Evolutionary conservation across 1,140 invertebrate genomes (phyloP), one percentile per base, ranked within the genome.

Genomic region (Bradysia coprophila): DNA sequence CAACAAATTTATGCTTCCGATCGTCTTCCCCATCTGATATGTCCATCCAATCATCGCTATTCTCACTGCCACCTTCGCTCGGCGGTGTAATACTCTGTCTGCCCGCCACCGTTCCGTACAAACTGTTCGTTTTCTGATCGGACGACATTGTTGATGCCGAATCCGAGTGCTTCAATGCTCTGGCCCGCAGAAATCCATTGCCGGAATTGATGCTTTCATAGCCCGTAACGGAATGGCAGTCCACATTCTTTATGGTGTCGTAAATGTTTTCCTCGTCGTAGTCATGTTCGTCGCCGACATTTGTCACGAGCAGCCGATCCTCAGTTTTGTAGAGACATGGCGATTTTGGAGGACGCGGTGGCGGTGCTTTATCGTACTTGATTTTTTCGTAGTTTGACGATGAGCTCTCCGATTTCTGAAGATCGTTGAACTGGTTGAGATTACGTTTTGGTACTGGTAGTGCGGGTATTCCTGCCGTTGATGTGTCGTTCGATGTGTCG

Each of bases 21-120:
- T 41, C 13, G 16, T 18, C 24, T 57, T 66, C 70, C 42, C 66
- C 64, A 48, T 76, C 73, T 18, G 71, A 72, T 4, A 76, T 62
- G 47, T 76, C 74, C 38, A 73, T 67, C 74, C 74, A 76, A 45
- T 75, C 73, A 43, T 76, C 73, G 49, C 72, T 76, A 23, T 69
- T 64, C 45, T 74, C 71, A 43, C 67, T 71, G 37, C 66, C 59
- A 23, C 66, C 64, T 21, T 61, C 63, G 47, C 60, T 61, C 0
- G 56, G 57, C 38, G 51, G 51, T 1, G 21, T 50, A 41, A 39
- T 38, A 20, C 10, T 43, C 40, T 40, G 51, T 48, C 33, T 46
- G 40, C 53, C 41, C 1, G 49, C 48, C 5, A 38, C 50, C 47
- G 51, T 51, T 18, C 72, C 72, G 45, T 76, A 76, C 1, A 76